These are phyloP conservation scores for Sciaenops ocellatus DNA, from an alignment of 2,797 vertebrate genomes.

Conservation along the genomic window DNA sequence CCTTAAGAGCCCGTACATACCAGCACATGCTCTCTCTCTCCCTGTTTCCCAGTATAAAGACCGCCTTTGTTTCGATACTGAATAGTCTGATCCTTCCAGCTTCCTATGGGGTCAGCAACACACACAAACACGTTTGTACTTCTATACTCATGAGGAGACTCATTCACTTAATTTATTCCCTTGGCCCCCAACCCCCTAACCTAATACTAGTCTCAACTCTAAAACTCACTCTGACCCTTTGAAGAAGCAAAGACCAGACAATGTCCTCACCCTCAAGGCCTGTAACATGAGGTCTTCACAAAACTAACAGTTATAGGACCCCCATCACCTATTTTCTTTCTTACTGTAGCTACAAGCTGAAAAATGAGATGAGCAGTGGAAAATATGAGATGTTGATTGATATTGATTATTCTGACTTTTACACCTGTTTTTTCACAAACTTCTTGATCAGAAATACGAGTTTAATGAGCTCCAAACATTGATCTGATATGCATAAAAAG, in stretches of 20 bases:
- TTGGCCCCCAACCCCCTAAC: not conserved
- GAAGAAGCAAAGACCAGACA: not conserved
- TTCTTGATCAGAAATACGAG: not conserved
- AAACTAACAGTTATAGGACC: too few relatives aligned
- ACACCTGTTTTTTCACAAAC: not conserved
- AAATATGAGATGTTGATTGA: not conserved
- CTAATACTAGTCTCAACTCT: not conserved
- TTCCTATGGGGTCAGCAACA: conserved; percentile 33
- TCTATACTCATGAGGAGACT: conserved; percentile 11
- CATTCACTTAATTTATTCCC: not conserved
- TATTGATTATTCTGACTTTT: not conserved
- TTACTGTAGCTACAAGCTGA: not conserved
- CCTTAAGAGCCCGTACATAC: too few relatives aligned
- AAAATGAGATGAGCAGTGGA: not conserved
- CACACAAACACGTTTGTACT: conserved; percentile 31
- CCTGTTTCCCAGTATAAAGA: conserved; percentile 15
- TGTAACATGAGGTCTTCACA: too few relatives aligned
- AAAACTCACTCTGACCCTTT: not conserved
- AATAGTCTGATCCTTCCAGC: conserved; percentile 35
- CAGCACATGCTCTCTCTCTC: not conserved
- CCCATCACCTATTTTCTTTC: not conserved
- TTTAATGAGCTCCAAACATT: not conserved
- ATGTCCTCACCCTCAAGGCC: not conserved
- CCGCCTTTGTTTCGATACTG: conserved; percentile 7
- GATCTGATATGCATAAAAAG: not conserved